Conservation (phyloP, 2,888 invertebrate genomes). For the Caenorhabditis uteleia region DNA sequence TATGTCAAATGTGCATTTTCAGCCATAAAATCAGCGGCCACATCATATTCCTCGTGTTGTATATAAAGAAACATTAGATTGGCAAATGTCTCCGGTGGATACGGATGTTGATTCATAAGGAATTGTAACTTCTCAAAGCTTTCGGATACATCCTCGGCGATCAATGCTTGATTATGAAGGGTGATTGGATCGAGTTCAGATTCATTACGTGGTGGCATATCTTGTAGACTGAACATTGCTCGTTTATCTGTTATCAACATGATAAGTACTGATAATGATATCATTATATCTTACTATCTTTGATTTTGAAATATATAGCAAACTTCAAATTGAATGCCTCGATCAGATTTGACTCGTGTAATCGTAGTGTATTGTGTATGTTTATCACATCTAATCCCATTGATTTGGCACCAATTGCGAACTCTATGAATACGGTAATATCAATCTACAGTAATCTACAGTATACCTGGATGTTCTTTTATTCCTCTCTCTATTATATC, state of each 20-base stretch:
- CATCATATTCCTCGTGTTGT: constrained; percentile 94
- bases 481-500: constrained; percentile 95
- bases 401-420: constrained; percentile 40
- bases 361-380: constrained; percentile 89
- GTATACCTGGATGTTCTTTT: constrained; percentile 83
- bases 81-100: constrained; percentile 95
- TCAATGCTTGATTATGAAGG: constrained; percentile 79
- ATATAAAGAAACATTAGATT: constrained; percentile 92
- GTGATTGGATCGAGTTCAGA: constrained; percentile 97
- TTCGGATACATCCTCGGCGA: constrained; percentile 79
- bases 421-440: too few species aligned
- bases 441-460: too few species aligned
- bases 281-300: constrained; percentile 76
- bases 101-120: constrained; percentile 90
- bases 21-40: constrained; percentile 95
- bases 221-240: constrained; percentile 73
- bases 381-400: constrained; percentile 83
- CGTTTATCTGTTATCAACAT: background rate
- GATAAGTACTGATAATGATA: background rate
- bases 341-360: constrained; percentile 93
- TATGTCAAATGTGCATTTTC: constrained; percentile 95
- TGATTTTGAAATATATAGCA: constrained; percentile 92
- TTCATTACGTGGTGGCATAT: constrained; percentile 81
- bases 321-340: constrained; percentile 98
- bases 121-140: constrained; percentile 94